Percentiles rank a stretch among this genome's conserved stretches.
Conservation (phyloP, 2,888 invertebrate species). For the Tinea trinotella region DNA sequence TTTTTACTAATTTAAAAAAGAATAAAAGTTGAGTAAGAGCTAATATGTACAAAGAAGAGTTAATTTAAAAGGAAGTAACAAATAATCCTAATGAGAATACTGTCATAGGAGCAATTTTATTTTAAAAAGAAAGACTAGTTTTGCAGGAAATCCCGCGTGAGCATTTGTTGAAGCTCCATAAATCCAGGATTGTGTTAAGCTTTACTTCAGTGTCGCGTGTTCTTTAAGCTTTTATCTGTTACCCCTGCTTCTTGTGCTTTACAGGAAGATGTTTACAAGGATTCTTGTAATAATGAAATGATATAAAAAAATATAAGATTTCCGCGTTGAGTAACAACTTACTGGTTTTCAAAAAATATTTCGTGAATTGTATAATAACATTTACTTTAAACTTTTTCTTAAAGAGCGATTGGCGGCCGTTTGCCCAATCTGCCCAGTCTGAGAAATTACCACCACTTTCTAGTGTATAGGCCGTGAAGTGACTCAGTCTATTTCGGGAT, state of each 20-base stretch:
- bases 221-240: background rate
- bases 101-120: background rate
- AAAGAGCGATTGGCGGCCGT: too few species aligned
- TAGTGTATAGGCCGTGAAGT: too few species aligned
- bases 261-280: background rate
- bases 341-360: too few species aligned
- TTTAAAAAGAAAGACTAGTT: background rate
- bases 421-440: too few species aligned
- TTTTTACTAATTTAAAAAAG: too few species aligned
- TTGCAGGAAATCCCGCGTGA: background rate
- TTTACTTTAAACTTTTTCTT: too few species aligned
- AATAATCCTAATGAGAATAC: background rate
- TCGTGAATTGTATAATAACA: too few species aligned
- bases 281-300: background rate
- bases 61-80: background rate
- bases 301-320: background rate
- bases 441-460: too few species aligned
- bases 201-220: slow-evolving; percentile 5
- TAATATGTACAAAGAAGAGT: too few species aligned
- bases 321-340: background rate
- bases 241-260: background rate
- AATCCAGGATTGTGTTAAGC: slow-evolving; percentile 12
- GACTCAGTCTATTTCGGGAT: too few species aligned
- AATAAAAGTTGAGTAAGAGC: too few species aligned
- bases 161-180: background rate